Percentiles rank a stretch among this genome's conserved stretches.
Evolutionary conservation across 2,113 vertebrate genomes (phyloP).

Genomic region (Penelope pileata): DNA sequence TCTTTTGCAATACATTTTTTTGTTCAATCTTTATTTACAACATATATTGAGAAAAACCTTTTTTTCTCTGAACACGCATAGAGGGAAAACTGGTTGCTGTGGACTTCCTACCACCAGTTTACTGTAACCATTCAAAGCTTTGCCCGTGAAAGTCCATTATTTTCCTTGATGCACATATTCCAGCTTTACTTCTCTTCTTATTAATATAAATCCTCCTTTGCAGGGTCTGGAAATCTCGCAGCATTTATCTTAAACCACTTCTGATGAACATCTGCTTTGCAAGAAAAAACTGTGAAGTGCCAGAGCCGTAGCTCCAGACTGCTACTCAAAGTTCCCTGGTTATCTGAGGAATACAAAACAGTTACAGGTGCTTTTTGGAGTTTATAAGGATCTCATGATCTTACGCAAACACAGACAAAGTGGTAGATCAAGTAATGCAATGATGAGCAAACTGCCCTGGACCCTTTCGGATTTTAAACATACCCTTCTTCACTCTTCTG

Average conservation of each 20-base stretch:
- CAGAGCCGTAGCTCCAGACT: not conserved
- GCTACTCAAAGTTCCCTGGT: not conserved
- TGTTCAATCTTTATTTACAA: not conserved
- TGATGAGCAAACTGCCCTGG: not conserved
- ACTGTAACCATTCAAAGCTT: not conserved
- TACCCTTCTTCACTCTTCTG: not conserved
- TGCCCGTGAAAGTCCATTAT: not conserved
- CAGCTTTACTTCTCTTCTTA: not conserved
- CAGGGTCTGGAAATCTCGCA: not conserved
- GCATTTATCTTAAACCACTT: not conserved
- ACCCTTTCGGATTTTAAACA: not conserved
- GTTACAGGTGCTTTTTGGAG: not conserved
- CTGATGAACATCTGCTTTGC: accelerated
- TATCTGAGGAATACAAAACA: not conserved
- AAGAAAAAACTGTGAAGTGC: not conserved
- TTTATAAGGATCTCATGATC: not conserved
- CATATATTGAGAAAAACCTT: not conserved
- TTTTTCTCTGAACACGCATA: not conserved
- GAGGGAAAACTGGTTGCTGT: not conserved
- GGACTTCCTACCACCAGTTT: not conserved
- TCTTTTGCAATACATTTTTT: not conserved
- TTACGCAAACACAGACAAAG: not conserved
- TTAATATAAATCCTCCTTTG: not conserved
- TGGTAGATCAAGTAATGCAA: not conserved
- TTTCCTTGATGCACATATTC: not conserved